Evolutionary conservation across 2,113 vertebrate species (phyloP).

Genomic region (Lamprotornis superbus): DNA sequence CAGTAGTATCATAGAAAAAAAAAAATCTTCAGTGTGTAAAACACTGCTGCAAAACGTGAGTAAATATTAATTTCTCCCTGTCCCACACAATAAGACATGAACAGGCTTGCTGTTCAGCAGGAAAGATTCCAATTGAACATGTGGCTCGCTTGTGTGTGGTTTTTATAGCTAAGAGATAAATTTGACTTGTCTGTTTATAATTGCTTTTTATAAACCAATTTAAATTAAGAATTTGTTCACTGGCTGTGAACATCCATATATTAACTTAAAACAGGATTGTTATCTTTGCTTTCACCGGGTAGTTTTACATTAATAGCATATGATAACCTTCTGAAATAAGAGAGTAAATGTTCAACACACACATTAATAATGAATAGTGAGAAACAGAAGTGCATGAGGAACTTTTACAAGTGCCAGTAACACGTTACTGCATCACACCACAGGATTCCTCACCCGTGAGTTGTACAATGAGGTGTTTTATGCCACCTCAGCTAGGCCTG

Average conservation of each 20-base stretch:
- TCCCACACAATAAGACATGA: neutral
- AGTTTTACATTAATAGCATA: neutral
- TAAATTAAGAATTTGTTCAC: constrained; percentile 35
- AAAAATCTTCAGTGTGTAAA: neutral
- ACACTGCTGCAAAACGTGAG: neutral
- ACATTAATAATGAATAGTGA: neutral
- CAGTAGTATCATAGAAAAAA: neutral
- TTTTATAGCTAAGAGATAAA: constrained; percentile 15
- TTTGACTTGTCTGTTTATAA: constrained; percentile 35
- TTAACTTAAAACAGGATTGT: neutral
- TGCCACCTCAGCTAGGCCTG: neutral
- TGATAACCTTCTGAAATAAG: neutral
- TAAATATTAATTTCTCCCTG: neutral
- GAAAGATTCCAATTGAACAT: neutral
- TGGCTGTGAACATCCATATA: neutral
- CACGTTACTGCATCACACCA: neutral
- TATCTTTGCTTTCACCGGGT: neutral
- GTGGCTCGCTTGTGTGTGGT: neutral
- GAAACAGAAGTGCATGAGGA: neutral
- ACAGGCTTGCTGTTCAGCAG: neutral
- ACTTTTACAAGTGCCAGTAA: neutral
- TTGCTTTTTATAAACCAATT: constrained; percentile 34
- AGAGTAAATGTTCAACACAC: neutral
- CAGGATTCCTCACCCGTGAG: neutral
- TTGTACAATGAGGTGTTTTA: neutral